Base-by-base conservation (phyloP, 2,888 invertebrate genomes). In the Myathropa florea region DNA sequence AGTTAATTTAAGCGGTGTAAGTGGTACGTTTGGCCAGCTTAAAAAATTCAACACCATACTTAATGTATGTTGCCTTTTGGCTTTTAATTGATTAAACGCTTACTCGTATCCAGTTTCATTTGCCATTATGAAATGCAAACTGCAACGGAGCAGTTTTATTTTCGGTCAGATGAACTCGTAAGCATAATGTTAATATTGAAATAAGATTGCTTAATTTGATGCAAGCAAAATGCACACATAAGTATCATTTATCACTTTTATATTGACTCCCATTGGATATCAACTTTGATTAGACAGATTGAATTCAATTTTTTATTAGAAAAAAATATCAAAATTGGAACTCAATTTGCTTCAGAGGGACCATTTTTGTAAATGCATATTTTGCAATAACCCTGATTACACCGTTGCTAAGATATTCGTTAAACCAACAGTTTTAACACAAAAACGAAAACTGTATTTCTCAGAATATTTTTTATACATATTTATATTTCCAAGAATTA, bases 1-100 rank as follows among this genome's bases (percentile, higher is more conserved):
- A 75, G 30, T 70, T 59, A 61, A 67, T 83, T 82, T 39, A 53
- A 60, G 57, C 53, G 3, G 18, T 53, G 26, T 28, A 24, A 64
- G 39, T 53, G 75, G 26, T 59, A 60, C 53, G 26, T 7, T 18
- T 53, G 59, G 46, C 6, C 14, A 18, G 30, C 59, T 30, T 46
- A 18, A 46, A 46, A 39, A 46, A 33, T 65, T n/a, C 24, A 46
- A 14, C 61, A 55, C 23, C 63, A 53, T 26, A 33, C 39, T 18
- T 46, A 46, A 46, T 57, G 71, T 55, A 53, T 61, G 10, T 36
- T 60, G 12, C 4, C n/a, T 6, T 33, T 71, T 71, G 65, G 23
- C 59, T 65, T 59, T 60, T 64, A 76, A 59, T 70, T 65, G 26
- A 53, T 60, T 65, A 26, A 10, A 72, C 26, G 28, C 21, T 72